Percentiles rank a stretch among this genome's conserved stretches.
These are phyloP conservation scores for Glandiceps talaboti DNA, from an alignment of 53 echinoderm and acorn worm genomes.

Conservation along the genomic window DNA sequence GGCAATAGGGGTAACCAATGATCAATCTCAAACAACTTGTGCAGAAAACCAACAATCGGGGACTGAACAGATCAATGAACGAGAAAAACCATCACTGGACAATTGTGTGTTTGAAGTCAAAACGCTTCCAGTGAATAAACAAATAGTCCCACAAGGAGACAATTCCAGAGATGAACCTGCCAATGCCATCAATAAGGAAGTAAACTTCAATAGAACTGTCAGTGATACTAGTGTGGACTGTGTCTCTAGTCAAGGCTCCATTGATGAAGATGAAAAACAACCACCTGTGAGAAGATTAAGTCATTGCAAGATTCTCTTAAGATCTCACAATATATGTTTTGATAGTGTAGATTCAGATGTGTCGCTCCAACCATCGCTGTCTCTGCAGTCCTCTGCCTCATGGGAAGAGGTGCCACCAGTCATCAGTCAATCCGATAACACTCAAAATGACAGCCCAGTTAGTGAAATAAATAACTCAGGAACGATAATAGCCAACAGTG, in stretches of 20 bases:
- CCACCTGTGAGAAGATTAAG: background rate
- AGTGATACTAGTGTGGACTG: background rate
- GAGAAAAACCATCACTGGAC: too few relatives aligned
- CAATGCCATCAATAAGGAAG: background rate
- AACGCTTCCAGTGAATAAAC: background rate
- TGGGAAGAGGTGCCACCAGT: background rate
- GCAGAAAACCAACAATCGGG: background rate
- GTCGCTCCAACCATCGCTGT: background rate
- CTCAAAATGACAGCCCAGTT: background rate
- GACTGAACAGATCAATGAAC: background rate
- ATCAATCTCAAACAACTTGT: background rate
- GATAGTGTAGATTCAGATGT: background rate
- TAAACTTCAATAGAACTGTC: background rate
- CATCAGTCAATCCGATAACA: background rate
- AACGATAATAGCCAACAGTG: too few relatives aligned
- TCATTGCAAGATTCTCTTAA: background rate
- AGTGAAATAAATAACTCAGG: too few relatives aligned
- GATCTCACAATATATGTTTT: background rate
- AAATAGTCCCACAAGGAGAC: background rate
- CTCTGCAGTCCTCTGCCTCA: background rate
- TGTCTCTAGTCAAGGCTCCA: background rate
- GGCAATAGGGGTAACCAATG: too few relatives aligned
- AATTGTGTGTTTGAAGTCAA: background rate
- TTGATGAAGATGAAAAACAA: background rate
- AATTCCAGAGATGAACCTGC: background rate